Evolutionary conservation across 2,888 invertebrate genomes (phyloP), one percentile per base, ranked within the genome.

Genomic region (Andrena dorsata): DNA sequence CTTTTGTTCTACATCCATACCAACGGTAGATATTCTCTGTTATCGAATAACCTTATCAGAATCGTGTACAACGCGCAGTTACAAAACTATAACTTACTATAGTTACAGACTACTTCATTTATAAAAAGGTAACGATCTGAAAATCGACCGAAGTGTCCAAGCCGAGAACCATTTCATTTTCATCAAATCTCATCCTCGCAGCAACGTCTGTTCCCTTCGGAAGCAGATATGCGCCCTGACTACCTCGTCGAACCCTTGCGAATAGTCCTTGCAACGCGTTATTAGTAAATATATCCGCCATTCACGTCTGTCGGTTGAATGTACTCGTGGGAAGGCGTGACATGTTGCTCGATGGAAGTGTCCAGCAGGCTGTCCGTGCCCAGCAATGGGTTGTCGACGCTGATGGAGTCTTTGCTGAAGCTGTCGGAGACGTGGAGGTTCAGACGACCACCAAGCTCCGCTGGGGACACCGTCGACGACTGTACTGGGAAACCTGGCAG

Each of bases 281-380:
- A 47, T 83, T 88, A 91, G 84, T 94, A 94, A 66, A 92, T 74
- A 80, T 94, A 94, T 47, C 92, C 93, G 65, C 93, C 93, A 49
- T 93, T 91, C 58, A 72, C 73, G 32, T 56, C 91, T 23, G 83
- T 85, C 0, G 88, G 84, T 65, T 92, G 91, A 13, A 75, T 83
- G 66, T 81, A 76, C 56, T 88, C 88, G 26, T 85, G 68, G 28
- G 68, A 20, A 2, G 49, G 63, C 8, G 49, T 20, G 53, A 35
- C n/a, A 28, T 60, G 68, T n/a, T 49, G 66, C 2, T 51, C 49
- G 13, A 56, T 8, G 13, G 28, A 1, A 13, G 35, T 58, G 28
- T 65, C 64, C 2, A n/a, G 8, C 1, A 26, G 0, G 0, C 41
- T 41, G 7, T 30, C 73, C 16, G 10, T 10, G 6, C 47, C 60